Evolutionary conservation across 2,888 invertebrate species (phyloP).

Genomic region (Ophion costatus): DNA sequence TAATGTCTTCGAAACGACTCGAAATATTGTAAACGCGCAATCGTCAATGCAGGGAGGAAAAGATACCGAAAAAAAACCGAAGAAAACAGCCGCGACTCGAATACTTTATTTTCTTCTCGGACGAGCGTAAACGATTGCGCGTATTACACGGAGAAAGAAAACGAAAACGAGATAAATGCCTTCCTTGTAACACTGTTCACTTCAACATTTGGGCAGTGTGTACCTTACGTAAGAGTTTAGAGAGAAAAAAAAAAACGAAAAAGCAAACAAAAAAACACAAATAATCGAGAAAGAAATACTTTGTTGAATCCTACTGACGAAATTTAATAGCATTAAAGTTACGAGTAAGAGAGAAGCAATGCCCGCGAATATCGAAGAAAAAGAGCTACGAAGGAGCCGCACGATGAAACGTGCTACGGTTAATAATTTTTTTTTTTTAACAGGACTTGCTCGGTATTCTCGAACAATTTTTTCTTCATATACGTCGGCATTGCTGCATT

Average conservation of each 20-base stretch:
- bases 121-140: conserved; percentile 35
- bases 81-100: not conserved
- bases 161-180: conserved; percentile 71
- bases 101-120: conserved; percentile 17
- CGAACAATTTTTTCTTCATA: conserved; percentile 4
- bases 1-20: conserved; percentile 48
- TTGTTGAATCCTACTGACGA: conserved; percentile 73
- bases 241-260: conserved; percentile 36
- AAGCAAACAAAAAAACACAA: conserved; percentile 16
- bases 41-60: conserved; percentile 30
- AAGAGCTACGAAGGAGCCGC: not conserved
- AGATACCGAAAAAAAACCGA: conserved; percentile 2
- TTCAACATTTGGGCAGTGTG: conserved; percentile 58
- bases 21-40: conserved; percentile 19
- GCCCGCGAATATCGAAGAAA: conserved; percentile 9
- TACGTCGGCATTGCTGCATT: conserved; percentile 40
- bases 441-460: conserved; percentile 6
- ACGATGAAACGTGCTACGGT: conserved; percentile 17
- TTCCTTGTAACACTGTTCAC: conserved; percentile 74
- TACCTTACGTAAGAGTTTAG: conserved; percentile 64
- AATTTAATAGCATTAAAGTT: conserved; percentile 72
- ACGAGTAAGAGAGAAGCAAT: conserved; percentile 52
- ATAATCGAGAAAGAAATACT: conserved; percentile 65
- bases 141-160: conserved; percentile 63
- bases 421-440: not conserved